phyloP scores from a whole-genome alignment of 2,113 vertebrate species.

The Vulpes lagopus region DNA sequence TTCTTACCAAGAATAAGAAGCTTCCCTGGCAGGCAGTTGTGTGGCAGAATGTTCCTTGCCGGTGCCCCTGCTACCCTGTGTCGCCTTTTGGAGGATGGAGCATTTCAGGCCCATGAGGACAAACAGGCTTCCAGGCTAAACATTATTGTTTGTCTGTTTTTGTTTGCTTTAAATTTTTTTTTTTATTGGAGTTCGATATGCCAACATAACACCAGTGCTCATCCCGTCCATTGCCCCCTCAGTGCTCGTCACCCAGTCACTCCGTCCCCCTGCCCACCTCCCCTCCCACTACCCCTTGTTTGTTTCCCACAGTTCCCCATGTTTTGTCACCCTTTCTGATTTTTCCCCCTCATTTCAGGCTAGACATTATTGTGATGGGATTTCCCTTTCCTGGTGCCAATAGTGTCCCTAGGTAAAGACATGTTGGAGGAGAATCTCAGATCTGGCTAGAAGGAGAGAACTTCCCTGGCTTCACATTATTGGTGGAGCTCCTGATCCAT shows the following conservation, averaged over 20 bases:
- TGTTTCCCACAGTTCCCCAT: no score
- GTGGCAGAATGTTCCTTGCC: not conserved
- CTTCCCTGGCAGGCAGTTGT: not conserved
- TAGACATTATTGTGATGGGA: no score
- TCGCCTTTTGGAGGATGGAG: not conserved
- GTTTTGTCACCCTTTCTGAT: no score
- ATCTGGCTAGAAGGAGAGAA: not conserved
- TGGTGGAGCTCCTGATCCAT: not conserved
- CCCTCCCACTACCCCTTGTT: no score
- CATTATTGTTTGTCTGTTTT: no score
- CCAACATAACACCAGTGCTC: no score
- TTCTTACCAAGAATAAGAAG: not conserved
- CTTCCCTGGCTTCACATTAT: not conserved
- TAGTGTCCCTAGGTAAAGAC: not conserved
- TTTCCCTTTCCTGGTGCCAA: not conserved
- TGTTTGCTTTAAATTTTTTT: no score
- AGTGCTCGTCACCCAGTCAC: no score
- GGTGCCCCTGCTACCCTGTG: not conserved
- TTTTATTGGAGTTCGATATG: no score
- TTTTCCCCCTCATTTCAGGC: not conserved
- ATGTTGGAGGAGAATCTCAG: not conserved
- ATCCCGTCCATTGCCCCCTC: no score
- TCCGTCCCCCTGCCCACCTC: no score
- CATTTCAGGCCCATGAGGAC: not conserved
- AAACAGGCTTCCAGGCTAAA: not conserved